phyloP scores from a whole-genome alignment of 2,113 vertebrate species.

The Podarcis cretensis region DNA sequence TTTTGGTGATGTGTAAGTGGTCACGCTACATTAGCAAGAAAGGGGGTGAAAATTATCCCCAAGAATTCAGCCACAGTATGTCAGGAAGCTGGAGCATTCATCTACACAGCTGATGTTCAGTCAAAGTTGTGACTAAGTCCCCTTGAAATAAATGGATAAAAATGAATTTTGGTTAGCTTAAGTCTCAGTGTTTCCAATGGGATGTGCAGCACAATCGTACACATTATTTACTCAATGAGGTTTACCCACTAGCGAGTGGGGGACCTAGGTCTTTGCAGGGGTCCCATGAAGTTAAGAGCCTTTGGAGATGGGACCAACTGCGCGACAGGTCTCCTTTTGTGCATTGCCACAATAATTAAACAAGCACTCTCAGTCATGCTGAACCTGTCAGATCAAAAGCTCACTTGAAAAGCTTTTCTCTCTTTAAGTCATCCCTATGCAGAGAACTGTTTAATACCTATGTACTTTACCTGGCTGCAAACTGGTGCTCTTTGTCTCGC shows the following conservation, averaged over 20 bases:
- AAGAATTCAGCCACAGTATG: background rate
- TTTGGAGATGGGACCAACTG: background rate
- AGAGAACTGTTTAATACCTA: constrained; percentile 19
- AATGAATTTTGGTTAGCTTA: background rate
- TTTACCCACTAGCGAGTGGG: background rate
- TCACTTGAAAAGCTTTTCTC: constrained; percentile 52
- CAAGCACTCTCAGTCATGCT: constrained; percentile 2
- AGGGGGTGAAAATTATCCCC: background rate
- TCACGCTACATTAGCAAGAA: background rate
- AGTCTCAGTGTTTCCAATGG: background rate
- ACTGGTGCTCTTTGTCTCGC: background rate
- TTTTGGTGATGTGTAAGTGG: background rate
- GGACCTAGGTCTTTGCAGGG: background rate
- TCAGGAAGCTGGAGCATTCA: too few relatives aligned
- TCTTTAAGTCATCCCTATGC: constrained; percentile 12
- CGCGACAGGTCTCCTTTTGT: background rate
- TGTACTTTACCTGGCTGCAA: constrained; percentile 55
- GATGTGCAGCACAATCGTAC: background rate
- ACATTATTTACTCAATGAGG: background rate
- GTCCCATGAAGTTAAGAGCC: background rate
- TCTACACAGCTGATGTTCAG: too few relatives aligned
- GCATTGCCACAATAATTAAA: background rate
- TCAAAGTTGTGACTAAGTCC: background rate
- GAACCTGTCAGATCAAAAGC: constrained; percentile 59
- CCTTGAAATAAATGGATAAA: background rate